A percentile compares a stretch with the other conserved stretches of the same genome.
Conservation (phyloP, 1,140 invertebrate species). For the Zaprionus gabonicus region DNA sequence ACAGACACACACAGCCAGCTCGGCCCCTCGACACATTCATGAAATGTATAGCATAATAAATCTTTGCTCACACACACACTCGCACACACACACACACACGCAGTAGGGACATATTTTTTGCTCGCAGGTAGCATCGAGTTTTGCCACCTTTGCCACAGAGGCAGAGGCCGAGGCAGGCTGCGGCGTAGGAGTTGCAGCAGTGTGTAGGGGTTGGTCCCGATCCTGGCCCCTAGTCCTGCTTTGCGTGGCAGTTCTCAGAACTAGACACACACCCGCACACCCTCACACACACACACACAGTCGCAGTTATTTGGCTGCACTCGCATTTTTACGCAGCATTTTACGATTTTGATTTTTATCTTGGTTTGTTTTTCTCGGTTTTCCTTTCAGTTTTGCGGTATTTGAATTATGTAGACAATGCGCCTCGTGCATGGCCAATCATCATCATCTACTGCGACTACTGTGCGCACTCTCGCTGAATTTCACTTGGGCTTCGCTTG, state of each 20-base stretch:
- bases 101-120: slow-evolving; percentile 65
- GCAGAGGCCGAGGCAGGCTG: slow-evolving; percentile 45
- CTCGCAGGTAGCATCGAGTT: slow-evolving; percentile 72
- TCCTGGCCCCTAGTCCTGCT: slow-evolving; percentile 3
- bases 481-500: slow-evolving; percentile 9
- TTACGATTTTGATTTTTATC: slow-evolving; percentile 79
- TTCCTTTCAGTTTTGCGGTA: slow-evolving; percentile 55
- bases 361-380: slow-evolving; percentile 44
- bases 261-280: slow-evolving; percentile 18
- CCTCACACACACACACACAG: neutral
- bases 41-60: slow-evolving; percentile 83
- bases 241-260: slow-evolving; percentile 37
- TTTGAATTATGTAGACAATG: slow-evolving; percentile 72
- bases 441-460: slow-evolving; percentile 63
- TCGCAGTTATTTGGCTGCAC: slow-evolving; percentile 27
- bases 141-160: slow-evolving; percentile 81
- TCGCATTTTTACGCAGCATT: slow-evolving; percentile 76
- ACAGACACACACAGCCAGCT: slow-evolving; percentile 29
- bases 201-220: slow-evolving; percentile 46
- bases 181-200: slow-evolving; percentile 64
- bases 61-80: slow-evolving; percentile 68
- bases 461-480: slow-evolving; percentile 48
- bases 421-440: slow-evolving; percentile 58
- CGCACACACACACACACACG: slow-evolving; percentile 44
- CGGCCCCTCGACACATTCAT: slow-evolving; percentile 68